Conservation (phyloP, 2,113 vertebrate genomes). For the Oophaga pumilio region DNA sequence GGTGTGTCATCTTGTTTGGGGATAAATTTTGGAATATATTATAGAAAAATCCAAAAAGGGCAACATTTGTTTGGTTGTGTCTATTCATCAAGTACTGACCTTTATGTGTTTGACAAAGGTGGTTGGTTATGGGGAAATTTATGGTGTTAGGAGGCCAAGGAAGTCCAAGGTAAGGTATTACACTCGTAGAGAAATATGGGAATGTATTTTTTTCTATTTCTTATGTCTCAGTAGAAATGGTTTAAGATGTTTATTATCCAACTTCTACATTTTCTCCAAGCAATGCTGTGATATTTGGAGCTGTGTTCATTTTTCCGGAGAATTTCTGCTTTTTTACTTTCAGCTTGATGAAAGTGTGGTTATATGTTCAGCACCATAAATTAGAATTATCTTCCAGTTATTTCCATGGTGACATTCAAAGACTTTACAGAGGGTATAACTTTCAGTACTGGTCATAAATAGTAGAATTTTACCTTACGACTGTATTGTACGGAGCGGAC, state of each 20-base stretch:
- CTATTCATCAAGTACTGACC: not conserved
- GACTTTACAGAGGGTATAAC: conserved; percentile 45
- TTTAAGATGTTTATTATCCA: conserved; percentile 20
- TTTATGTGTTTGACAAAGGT: not conserved
- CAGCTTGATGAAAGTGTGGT: conserved; percentile 45
- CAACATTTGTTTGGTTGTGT: not conserved
- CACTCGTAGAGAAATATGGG: not conserved
- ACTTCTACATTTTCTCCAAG: conserved; percentile 35
- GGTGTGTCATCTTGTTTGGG: no score
- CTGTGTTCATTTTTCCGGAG: not conserved
- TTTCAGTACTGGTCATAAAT: conserved; percentile 41
- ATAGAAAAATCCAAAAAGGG: not conserved
- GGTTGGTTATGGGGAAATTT: not conserved
- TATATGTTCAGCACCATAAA: conserved; percentile 48
- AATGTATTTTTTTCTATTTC: not conserved
- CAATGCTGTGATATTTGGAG: conserved; percentile 48
- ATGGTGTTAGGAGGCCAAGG: not conserved
- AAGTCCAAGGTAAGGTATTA: not conserved
- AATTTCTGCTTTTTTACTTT: conserved; percentile 34
- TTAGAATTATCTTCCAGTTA: conserved; percentile 42
- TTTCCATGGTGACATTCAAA: conserved; percentile 54
- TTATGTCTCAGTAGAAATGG: not conserved
- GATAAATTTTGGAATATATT: not conserved
- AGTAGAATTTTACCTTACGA: conserved; percentile 15
- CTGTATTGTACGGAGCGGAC: conserved; percentile 1